Conservation (phyloP, 2,888 invertebrate genomes). For the Machimus atricapillus region DNA sequence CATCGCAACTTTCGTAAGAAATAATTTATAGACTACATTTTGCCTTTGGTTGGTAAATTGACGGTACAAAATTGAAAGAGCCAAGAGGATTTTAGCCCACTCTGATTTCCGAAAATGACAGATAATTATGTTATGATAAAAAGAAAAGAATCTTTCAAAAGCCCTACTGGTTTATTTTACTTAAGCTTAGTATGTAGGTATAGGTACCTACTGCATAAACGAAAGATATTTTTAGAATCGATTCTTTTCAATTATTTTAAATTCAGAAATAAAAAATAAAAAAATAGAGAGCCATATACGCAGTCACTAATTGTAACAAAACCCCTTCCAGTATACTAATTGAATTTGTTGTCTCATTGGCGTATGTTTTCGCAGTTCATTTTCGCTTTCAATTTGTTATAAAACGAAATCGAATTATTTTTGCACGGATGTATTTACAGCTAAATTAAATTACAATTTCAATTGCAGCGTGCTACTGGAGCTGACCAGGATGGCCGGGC, state of each 20-base stretch:
- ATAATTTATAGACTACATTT: background rate
- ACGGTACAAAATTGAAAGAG: background rate
- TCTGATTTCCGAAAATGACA: background rate
- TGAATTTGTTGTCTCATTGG: background rate
- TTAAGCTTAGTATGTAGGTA: no score
- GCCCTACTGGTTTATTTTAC: background rate
- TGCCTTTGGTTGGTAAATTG: background rate
- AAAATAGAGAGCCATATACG: background rate
- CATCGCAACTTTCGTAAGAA: background rate
- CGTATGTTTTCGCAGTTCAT: background rate
- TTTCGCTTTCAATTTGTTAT: constrained; percentile 18
- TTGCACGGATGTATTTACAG: background rate
- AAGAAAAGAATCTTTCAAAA: background rate
- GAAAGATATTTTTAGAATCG: background rate
- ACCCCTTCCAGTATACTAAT: background rate
- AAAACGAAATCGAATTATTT: constrained; percentile 8
- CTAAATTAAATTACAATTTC: constrained; percentile 6
- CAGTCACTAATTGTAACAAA: background rate
- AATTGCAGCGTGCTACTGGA: background rate
- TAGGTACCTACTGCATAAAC: no score
- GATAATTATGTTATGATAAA: background rate
- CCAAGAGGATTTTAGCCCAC: background rate
- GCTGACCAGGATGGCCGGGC: background rate
- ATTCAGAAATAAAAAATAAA: background rate
- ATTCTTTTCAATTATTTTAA: background rate